Conservation (phyloP, 1,140 invertebrate species). For the Saccostrea glomerata region DNA sequence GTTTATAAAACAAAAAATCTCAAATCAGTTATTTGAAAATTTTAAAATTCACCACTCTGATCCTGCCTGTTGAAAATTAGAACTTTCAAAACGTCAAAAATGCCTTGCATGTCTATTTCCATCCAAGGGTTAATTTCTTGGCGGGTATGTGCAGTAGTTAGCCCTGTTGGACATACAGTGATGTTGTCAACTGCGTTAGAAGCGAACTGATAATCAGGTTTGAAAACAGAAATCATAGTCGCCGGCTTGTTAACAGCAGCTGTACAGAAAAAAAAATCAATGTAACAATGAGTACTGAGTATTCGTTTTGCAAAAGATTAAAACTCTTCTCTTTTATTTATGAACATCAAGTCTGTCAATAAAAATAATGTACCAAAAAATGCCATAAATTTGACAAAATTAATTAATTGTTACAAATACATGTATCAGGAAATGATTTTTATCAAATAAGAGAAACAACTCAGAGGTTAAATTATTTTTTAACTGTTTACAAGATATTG, state of each 20-base stretch:
- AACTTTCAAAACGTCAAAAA: not conserved
- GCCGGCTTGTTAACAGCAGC: not conserved
- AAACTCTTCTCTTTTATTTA: too few relatives aligned
- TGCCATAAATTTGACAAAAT: too few relatives aligned
- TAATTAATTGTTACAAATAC: too few relatives aligned
- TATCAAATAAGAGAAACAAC: too few relatives aligned
- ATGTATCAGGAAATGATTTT: too few relatives aligned
- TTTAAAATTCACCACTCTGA: not conserved
- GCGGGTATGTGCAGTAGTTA: not conserved
- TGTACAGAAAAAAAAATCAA: not conserved
- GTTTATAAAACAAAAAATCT: too few relatives aligned
- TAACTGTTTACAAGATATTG: too few relatives aligned
- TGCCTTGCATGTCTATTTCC: not conserved
- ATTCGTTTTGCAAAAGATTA: too few relatives aligned
- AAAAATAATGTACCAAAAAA: too few relatives aligned
- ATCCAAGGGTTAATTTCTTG: not conserved
- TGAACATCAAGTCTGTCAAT: too few relatives aligned
- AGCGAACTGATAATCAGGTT: not conserved
- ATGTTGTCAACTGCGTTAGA: not conserved
- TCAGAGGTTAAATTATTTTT: too few relatives aligned
- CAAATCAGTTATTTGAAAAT: too few relatives aligned
- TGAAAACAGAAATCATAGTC: not conserved
- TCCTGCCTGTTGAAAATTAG: constrained; percentile 5
- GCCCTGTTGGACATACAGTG: not conserved
- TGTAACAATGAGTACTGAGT: not conserved